Percentiles rank a stretch among this genome's conserved stretches.
These are phyloP conservation scores for Novumbra hubbsi DNA, from an alignment of 2,797 vertebrate genomes.

Conservation along the genomic window DNA sequence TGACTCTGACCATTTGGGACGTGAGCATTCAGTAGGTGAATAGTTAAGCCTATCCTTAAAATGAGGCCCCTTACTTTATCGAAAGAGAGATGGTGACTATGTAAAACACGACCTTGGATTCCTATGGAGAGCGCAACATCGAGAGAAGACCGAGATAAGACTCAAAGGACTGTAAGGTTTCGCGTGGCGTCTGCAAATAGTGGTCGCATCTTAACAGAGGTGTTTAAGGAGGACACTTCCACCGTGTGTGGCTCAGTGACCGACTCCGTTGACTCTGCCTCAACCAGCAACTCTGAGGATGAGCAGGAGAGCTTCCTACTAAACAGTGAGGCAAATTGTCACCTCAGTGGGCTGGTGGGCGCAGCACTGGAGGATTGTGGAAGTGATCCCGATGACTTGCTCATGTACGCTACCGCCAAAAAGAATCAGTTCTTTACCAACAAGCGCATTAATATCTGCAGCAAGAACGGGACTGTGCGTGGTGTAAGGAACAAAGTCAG, in stretches of 20 bases:
- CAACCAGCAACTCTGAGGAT: slow-evolving; percentile 75
- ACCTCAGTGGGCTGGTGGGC: slow-evolving; percentile 76
- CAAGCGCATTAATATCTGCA: slow-evolving; percentile 93
- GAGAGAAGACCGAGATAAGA: slow-evolving; percentile 69
- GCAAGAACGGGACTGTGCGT: slow-evolving; percentile 95
- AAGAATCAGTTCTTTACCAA: slow-evolving; percentile 86
- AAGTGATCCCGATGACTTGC: slow-evolving; percentile 83
- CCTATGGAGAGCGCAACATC: slow-evolving; percentile 72
- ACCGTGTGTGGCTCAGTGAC: slow-evolving; percentile 51
- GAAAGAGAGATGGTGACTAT: slow-evolving; percentile 25
- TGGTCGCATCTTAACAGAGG: slow-evolving; percentile 89
- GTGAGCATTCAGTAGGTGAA: slow-evolving; percentile 53
- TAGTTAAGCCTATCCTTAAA: slow-evolving; percentile 28
- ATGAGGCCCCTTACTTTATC: slow-evolving; percentile 20
- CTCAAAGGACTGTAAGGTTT: slow-evolving; percentile 86
- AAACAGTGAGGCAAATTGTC: slow-evolving; percentile 79
- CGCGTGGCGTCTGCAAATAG: slow-evolving; percentile 92
- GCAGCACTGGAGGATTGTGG: slow-evolving; percentile 71
- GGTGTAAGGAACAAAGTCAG: slow-evolving; percentile 98
- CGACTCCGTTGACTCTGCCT: slow-evolving; percentile 83
- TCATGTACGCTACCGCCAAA: slow-evolving; percentile 84
- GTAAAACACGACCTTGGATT: slow-evolving; percentile 42
- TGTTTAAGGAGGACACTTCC: slow-evolving; percentile 82
- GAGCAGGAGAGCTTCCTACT: slow-evolving; percentile 69
- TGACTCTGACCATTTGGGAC: slow-evolving; percentile 63